Base-by-base conservation (phyloP, 2,888 invertebrate genomes). In the Oxycera nigricornis region DNA sequence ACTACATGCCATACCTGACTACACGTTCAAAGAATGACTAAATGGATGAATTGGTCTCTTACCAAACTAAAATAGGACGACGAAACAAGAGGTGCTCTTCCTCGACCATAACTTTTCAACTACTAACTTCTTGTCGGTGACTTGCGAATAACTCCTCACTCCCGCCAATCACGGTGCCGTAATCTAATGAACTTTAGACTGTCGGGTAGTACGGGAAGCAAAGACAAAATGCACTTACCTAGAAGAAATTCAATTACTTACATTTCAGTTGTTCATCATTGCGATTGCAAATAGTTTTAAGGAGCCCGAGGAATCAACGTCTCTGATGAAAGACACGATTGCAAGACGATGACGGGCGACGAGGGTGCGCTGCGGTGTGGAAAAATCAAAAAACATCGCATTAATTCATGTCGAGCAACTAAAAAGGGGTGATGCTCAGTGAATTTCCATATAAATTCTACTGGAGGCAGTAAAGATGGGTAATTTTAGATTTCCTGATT, bases 241-340 rank as follows among this genome's bases (percentile, higher is more conserved):
- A 24, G 67, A 67, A 67, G 67, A n/a, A 67, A 67, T 67, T 67
- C 67, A 46, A 67, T 67, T 67, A 67, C 67, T 67, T 67, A 67
- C 67, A 22, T 67, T 67, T 67, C 67, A 67, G 41, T 67, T 67
- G 41, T 26, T 67, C 59, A 59, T 59, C 30, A 17, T 14, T 30
- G 59, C 67, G 24, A 24, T 22, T 22, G 24, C 17, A 17, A 24
- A 55, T 22, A 55, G 3, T 46, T 20, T 6, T 55, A 14, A 24
- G 9, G 20, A 6, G 55, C 9, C n/a, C n/a, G n/a, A n/a, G n/a
- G n/a, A n/a, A n/a, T n/a, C n/a, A n/a, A 55, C 17, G 24, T 55
- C 11, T 20, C 20, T 14, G 22, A 59, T 59, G 59, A 26, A 22
- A n/a, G 28, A 24, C n/a, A 28, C 9, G 9, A n/a, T 9, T 26